Base-by-base conservation (phyloP, 1,140 invertebrate genomes). In the Micrasema longulum region DNA sequence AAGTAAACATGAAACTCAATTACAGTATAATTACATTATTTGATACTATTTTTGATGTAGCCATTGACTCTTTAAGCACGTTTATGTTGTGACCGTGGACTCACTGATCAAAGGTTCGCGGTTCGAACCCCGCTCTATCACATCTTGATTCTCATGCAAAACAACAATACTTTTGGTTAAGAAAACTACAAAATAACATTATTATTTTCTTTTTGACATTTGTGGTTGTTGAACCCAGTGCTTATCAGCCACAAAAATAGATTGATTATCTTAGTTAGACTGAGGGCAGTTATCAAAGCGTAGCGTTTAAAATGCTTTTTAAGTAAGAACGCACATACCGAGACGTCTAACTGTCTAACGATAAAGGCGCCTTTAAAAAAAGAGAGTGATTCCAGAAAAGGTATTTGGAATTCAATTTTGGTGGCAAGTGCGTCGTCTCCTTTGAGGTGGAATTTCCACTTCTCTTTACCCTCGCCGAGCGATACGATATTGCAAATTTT, bases 381-480 rank as follows among this genome's bases (percentile, higher is more conserved):
- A 52, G 57, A 73, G 68, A 73, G 72, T 73, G 72, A 57, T 65
- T 69, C 67, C 12, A 22, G 26, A 50, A 69, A 57, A 65, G 50
- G 67, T 55, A 69, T 69, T 69, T 60, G 10, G 45, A 73, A 73
- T 73, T 69, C 66, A 73, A 73, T 73, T 73, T 73, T 67, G 55
- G 50, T 52, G 63, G 48, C 63, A 60, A 68, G 55, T 73, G 71
- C 71, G 71, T 68, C 38, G 48, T 22, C 57, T 71, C 22, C 70
- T 62, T 57, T 63, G 63, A 57, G 36, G 52, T 22, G 16, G 65
- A 26, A n/a, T 26, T 60, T 41, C 14, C 47, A 43, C n/a, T 12
- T 14, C 43, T 52, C 35, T n/a, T 55, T 57, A 4, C 66, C 14
- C 16, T 20, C 36, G 1, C 20, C 16, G n/a, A 66, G 45, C 3